Evolutionary conservation across 2,113 vertebrate species (phyloP), one percentile per base, ranked within the genome.

Genomic region (Geococcyx californianus): DNA sequence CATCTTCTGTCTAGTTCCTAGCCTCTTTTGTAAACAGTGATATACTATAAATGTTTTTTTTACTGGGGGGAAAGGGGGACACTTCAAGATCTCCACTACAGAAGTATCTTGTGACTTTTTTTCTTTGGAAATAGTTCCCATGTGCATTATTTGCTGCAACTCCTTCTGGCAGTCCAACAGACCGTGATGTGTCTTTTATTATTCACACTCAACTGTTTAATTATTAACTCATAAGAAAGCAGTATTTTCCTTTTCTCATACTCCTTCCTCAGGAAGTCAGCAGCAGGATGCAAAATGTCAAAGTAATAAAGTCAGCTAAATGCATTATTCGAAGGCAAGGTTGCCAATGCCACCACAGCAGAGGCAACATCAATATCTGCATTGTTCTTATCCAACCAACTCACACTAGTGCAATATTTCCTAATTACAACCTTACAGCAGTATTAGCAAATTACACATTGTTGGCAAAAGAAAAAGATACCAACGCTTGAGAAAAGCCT

Each of bases 371-470:
- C 60, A 64, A 9, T 24, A 21, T 25, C 51, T 66, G n/a, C 2
- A 0, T 6, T 69, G 34, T 3, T 8, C 42, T 58, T 31, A 34
- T 26, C 7, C 0, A 3, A 29, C 20, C 36, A 68, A 14, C 13
- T 40, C 36, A 40, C 1, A 0, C 19, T 28, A 36, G 24, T 15
- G 18, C 34, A 12, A 16, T 0, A 19, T 38, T 84, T 54, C 25
- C 56, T 31, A 16, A 38, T 18, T 55, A n/a, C 5, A 54, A 2
- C 38, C 36, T 58, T 16, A 29, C 1, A 29, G 4, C 42, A 29
- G 9, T 9, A 47, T 13, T 47, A 47, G 14, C 14, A 66, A 73
- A 64, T 33, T 20, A 33, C 5, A 1, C 8, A 40, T 2, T 36
- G 16, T 3, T 67, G 56, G 31, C 13, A 78, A 74, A 85, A 74